These are phyloP conservation scores for Microtus richardsoni DNA, from an alignment of 2,113 vertebrate genomes.

Conservation along the genomic window DNA sequence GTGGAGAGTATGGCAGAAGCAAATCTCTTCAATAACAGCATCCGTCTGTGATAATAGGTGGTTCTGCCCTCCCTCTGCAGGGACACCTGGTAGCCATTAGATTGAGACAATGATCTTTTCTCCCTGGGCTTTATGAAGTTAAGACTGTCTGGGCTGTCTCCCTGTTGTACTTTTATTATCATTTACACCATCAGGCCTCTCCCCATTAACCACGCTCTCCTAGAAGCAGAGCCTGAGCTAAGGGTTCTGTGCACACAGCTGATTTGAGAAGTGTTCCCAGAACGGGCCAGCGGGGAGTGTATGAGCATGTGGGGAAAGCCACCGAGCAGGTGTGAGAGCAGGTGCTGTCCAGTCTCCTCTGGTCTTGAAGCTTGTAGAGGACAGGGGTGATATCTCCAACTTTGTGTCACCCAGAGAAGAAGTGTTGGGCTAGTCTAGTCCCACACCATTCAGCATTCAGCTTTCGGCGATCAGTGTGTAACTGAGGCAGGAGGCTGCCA, in stretches of 20 bases:
- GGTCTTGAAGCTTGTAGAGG: fast-evolving
- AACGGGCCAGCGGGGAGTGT: background rate
- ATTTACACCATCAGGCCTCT: background rate
- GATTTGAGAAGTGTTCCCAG: no score
- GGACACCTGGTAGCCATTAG: fast-evolving
- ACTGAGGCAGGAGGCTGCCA: background rate
- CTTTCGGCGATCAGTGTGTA: background rate
- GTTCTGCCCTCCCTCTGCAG: no score
- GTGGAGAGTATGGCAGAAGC: background rate
- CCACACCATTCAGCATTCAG: fast-evolving
- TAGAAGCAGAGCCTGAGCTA: background rate
- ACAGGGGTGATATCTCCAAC: background rate
- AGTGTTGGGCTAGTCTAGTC: background rate
- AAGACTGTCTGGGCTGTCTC: background rate
- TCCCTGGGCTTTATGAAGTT: background rate
- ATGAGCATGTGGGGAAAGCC: background rate
- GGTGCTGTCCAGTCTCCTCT: background rate
- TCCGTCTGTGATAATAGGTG: fast-evolving
- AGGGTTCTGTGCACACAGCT: background rate
- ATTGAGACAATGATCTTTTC: fast-evolving
- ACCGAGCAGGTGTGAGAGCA: fast-evolving
- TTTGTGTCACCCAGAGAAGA: background rate
- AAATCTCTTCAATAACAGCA: background rate
- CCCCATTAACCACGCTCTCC: background rate
- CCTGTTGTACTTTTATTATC: background rate